Evolutionary conservation across 37 sponge, comb jelly and placozoan genomes (phyloP).

Genomic region (Haliclona indistincta): DNA sequence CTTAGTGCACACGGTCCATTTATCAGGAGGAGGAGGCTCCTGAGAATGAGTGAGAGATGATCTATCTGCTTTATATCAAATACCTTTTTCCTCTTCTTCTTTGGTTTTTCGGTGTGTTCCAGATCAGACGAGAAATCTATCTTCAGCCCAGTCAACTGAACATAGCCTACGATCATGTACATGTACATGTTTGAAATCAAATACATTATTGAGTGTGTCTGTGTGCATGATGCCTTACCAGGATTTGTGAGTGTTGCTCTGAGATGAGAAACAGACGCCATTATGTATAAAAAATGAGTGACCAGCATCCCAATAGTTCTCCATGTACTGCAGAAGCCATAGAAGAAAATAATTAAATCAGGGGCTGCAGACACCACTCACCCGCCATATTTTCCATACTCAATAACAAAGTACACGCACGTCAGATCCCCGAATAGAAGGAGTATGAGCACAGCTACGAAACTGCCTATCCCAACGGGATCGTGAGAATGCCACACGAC

Average conservation of each 20-base stretch:
- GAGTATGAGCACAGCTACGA: constrained; percentile 39
- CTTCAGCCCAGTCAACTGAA: constrained; percentile 67
- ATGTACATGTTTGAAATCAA: neutral
- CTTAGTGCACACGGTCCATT: constrained; percentile 79
- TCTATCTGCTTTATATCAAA: neutral
- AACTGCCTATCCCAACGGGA: constrained; percentile 44
- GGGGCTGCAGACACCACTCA: neutral
- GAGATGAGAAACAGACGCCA: constrained; percentile 61
- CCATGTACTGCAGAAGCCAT: constrained; percentile 1
- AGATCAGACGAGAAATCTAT: constrained; percentile 80
- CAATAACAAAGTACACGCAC: constrained; percentile 61
- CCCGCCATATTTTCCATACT: constrained; percentile 47
- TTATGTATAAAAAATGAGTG: constrained; percentile 42
- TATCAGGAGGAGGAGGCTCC: constrained; percentile 50
- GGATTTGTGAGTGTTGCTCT: constrained; percentile 68
- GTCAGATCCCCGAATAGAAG: constrained; percentile 61
- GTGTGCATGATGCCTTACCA: constrained; percentile 39
- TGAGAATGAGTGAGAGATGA: neutral
- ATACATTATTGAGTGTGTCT: constrained; percentile 5
- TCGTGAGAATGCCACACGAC: constrained; percentile 58
- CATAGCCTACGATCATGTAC: constrained; percentile 56
- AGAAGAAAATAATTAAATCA: constrained; percentile 1
- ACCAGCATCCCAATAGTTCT: constrained; percentile 39
- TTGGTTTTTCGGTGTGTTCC: constrained; percentile 32
- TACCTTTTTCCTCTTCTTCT: constrained; percentile 36